phyloP scores from a whole-genome alignment of 1,140 invertebrate genomes.

The Laupala kohalensis region DNA sequence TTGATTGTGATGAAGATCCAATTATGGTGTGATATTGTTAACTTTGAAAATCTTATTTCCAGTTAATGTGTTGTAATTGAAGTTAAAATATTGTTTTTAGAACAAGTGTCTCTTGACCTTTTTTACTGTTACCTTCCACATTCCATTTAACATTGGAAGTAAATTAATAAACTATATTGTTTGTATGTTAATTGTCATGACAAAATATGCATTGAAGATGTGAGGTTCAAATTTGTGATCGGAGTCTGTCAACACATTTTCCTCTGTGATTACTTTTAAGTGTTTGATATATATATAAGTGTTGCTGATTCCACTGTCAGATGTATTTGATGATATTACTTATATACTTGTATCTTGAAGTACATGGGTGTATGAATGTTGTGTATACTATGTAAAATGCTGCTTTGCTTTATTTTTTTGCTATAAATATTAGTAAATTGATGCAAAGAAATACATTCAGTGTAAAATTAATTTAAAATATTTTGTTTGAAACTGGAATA shows the following conservation, averaged over 20 bases:
- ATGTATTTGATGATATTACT: not conserved
- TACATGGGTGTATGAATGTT: not conserved
- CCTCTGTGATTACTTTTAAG: not conserved
- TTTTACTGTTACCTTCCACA: not conserved
- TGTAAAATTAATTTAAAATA: too few species aligned
- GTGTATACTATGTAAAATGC: not conserved
- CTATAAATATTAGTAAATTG: too few species aligned
- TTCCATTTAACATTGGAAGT: not conserved
- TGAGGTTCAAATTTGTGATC: not conserved
- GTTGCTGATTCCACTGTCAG: not conserved
- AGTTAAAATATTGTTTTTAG: not conserved
- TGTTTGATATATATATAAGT: not conserved
- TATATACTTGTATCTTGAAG: not conserved
- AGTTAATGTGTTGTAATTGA: not conserved
- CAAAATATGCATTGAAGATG: not conserved
- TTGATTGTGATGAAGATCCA: conserved; percentile 23
- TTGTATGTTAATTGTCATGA: not conserved
- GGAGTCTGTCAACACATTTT: not conserved
- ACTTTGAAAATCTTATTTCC: not conserved
- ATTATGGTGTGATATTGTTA: conserved; percentile 24
- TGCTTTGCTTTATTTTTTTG: not conserved
- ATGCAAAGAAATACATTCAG: too few species aligned
- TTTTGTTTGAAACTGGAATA: too few species aligned
- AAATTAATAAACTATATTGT: not conserved
- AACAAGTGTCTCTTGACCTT: not conserved